Evolutionary conservation across 1,140 invertebrate species (phyloP).

Genomic region (Aradophagus sp.): DNA sequence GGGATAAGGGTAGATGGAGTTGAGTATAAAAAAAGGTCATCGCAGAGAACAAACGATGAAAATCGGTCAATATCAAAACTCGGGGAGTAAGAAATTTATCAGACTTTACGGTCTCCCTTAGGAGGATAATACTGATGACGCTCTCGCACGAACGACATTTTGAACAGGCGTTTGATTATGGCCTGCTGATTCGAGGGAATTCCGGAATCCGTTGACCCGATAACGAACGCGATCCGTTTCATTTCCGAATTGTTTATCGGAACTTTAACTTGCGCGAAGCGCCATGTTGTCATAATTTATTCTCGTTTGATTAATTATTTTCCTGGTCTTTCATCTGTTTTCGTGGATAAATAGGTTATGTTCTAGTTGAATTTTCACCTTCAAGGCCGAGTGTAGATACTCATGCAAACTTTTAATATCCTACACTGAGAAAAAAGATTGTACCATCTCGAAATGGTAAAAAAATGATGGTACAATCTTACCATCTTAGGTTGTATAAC

Average conservation of each 20-base stretch:
- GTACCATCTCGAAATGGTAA: too few species aligned
- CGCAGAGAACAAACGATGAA: conserved; percentile 41
- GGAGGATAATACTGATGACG: conserved; percentile 56
- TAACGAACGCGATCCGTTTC: conserved; percentile 26
- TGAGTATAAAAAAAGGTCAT: conserved; percentile 27
- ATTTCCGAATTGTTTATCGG: conserved; percentile 35
- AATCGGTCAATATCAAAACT: conserved; percentile 50
- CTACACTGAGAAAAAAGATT: too few species aligned
- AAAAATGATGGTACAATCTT: too few species aligned
- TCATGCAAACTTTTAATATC: too few species aligned
- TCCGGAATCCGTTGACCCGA: conserved; percentile 40
- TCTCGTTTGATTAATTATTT: conserved; percentile 1
- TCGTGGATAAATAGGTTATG: too few species aligned
- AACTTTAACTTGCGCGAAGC: conserved; percentile 45
- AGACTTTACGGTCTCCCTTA: conserved; percentile 52
- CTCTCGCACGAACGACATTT: conserved; percentile 53
- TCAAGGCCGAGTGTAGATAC: too few species aligned
- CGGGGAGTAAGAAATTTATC: conserved; percentile 53
- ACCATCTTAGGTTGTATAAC: too few species aligned
- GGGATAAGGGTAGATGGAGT: background rate
- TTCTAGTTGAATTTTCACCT: too few species aligned
- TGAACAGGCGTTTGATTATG: conserved; percentile 49
- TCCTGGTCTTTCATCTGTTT: too few species aligned
- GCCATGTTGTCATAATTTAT: conserved; percentile 22
- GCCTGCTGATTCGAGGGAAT: conserved; percentile 46